These are phyloP conservation scores for Noctua janthina DNA, from an alignment of 2,888 invertebrate species.

Conservation along the genomic window DNA sequence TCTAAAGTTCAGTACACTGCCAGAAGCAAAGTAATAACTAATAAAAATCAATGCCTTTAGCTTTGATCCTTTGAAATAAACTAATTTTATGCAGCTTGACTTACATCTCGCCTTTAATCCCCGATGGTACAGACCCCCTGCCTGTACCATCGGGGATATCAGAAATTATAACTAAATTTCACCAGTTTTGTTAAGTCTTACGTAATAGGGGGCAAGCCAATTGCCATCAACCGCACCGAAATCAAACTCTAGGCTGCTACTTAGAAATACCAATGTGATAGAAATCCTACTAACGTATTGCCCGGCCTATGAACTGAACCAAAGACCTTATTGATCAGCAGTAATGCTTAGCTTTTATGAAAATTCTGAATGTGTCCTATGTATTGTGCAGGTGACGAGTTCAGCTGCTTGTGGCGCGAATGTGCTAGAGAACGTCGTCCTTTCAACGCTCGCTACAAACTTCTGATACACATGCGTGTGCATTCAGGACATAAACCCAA, in stretches of 20 bases:
- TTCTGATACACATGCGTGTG: conserved; percentile 98
- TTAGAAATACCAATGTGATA: no score
- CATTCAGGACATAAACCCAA: conserved; percentile 99
- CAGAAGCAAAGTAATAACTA: neutral
- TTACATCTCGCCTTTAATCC: neutral
- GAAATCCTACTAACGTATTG: no score
- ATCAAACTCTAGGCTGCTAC: neutral
- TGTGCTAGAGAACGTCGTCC: conserved; percentile 97
- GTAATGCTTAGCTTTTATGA: neutral
- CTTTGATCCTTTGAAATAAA: neutral
- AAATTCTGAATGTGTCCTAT: neutral
- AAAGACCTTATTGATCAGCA: neutral
- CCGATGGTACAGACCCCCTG: neutral
- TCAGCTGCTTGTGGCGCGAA: conserved; percentile 98
- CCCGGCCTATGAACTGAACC: neutral
- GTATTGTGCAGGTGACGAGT: conserved; percentile 92
- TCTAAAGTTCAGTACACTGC: neutral
- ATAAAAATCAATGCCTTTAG: neutral
- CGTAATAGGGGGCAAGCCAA: neutral
- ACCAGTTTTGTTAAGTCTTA: neutral
- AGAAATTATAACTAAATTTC: neutral
- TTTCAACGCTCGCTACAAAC: conserved; percentile 99
- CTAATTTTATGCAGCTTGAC: neutral
- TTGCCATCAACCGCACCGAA: neutral
- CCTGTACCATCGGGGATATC: no score